These are phyloP conservation scores for Anguilla rostrata DNA, from an alignment of 2,113 vertebrate species.

Conservation along the genomic window DNA sequence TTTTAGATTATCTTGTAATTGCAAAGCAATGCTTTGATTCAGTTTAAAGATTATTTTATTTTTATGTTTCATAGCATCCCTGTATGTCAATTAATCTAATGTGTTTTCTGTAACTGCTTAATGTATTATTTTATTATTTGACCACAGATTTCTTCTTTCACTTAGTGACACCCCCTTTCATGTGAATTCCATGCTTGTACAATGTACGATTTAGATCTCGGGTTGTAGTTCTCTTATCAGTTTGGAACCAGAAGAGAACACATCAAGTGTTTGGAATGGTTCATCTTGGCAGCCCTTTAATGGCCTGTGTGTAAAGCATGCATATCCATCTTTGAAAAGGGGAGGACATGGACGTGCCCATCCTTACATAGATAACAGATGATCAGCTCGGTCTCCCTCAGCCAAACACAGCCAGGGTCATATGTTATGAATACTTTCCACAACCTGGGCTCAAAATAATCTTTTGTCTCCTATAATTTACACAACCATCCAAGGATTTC, in stretches of 20 bases:
- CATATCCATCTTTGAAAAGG: neutral
- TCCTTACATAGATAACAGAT: neutral
- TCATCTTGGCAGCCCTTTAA: neutral
- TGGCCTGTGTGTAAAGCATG: neutral
- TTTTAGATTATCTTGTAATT: constrained; percentile 2
- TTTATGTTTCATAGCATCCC: neutral
- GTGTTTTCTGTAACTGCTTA: neutral
- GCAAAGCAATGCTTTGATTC: constrained; percentile 28
- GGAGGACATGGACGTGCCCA: neutral
- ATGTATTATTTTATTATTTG: no score
- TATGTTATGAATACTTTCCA: neutral
- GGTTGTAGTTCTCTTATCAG: neutral
- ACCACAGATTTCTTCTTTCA: no score
- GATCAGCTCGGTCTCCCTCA: neutral
- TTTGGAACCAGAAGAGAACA: neutral
- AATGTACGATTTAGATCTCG: neutral
- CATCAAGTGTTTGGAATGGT: neutral
- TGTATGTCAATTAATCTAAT: neutral
- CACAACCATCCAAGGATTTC: neutral
- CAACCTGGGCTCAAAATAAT: neutral
- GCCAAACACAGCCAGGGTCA: neutral
- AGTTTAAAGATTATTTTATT: neutral
- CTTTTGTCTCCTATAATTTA: neutral
- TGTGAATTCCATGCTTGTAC: neutral
- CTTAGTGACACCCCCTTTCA: neutral